Percentiles rank a stretch among this genome's conserved stretches.
phyloP scores from a whole-genome alignment of 2,797 vertebrate genomes.

The Helarctos malayanus region DNA sequence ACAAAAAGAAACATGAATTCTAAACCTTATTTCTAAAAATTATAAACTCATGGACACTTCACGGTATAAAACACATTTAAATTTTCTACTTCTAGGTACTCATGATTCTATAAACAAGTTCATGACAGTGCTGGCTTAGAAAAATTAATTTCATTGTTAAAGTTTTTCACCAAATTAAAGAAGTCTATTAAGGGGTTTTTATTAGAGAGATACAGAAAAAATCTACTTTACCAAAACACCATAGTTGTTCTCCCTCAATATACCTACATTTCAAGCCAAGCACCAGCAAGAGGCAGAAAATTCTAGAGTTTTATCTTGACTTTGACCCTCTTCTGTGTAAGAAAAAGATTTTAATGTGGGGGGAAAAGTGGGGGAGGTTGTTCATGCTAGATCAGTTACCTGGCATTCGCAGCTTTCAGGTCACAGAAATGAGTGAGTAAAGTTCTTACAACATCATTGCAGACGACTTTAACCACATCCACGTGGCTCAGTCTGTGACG shows the following conservation, averaged over 20 bases:
- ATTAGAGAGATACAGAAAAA: neutral
- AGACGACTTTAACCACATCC: conserved; percentile 96
- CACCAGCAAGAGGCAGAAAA: neutral
- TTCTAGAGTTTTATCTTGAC: neutral
- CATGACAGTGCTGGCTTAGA: neutral
- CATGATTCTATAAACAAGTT: neutral
- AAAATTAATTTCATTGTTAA: conserved; percentile 29
- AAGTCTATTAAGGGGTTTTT: neutral
- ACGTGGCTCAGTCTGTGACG: conserved; percentile 93
- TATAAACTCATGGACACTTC: neutral
- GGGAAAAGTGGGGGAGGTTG: neutral
- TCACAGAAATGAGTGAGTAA: conserved; percentile 97
- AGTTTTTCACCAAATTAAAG: conserved; percentile 35
- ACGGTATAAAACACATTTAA: conserved; percentile 27
- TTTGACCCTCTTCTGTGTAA: neutral
- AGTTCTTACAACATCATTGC: conserved; percentile 95
- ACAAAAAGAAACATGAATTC: conserved; percentile 26
- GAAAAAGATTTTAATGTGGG: neutral
- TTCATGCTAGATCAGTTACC: conserved; percentile 89
- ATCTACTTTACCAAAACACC: neutral
- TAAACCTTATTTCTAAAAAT: neutral
- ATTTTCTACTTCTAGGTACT: conserved; percentile 35
- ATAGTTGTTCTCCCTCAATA: neutral
- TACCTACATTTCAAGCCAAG: neutral
- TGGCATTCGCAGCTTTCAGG: conserved; percentile 96